These are phyloP conservation scores for Gymnoscopelus microlampas DNA, from an alignment of 2,797 vertebrate species.

Conservation along the genomic window DNA sequence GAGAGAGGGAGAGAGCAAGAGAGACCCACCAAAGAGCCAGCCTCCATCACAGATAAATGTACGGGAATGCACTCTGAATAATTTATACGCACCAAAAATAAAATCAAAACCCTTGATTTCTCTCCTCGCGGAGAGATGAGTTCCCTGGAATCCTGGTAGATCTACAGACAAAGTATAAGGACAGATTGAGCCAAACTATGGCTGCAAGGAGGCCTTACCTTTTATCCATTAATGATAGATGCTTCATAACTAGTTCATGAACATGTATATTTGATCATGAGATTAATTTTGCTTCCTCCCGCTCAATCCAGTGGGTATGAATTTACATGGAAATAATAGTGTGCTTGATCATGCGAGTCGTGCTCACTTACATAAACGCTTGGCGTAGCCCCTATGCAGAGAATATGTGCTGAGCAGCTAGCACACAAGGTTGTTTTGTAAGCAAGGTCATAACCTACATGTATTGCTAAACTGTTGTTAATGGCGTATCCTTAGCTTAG, in stretches of 20 bases:
- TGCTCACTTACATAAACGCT: neutral
- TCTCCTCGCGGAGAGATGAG: constrained; percentile 63
- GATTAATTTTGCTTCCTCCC: constrained; percentile 44
- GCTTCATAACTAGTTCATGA: constrained; percentile 62
- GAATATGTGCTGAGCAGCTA: neutral
- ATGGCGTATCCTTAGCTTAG: no score
- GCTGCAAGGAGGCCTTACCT: constrained; percentile 42
- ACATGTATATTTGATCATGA: constrained; percentile 60
- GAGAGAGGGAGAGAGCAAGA: constrained; percentile 11
- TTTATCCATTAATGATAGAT: constrained; percentile 47
- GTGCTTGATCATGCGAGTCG: neutral
- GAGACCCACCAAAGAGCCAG: constrained; percentile 56
- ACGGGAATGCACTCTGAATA: constrained; percentile 72
- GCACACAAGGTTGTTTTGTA: constrained; percentile 10
- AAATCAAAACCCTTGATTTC: constrained; percentile 67
- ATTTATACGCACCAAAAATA: constrained; percentile 77
- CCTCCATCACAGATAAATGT: constrained; percentile 74
- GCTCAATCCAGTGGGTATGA: constrained; percentile 32
- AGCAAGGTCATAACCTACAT: no score
- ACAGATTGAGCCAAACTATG: constrained; percentile 39
- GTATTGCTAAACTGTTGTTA: no score
- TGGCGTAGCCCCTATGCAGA: constrained; percentile 5
- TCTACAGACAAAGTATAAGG: constrained; percentile 56
- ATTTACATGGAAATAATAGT: constrained; percentile 34
- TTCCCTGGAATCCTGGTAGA: constrained; percentile 56